phyloP scores from a whole-genome alignment of 2,797 vertebrate species.

The Aplochiton taeniatus region DNA sequence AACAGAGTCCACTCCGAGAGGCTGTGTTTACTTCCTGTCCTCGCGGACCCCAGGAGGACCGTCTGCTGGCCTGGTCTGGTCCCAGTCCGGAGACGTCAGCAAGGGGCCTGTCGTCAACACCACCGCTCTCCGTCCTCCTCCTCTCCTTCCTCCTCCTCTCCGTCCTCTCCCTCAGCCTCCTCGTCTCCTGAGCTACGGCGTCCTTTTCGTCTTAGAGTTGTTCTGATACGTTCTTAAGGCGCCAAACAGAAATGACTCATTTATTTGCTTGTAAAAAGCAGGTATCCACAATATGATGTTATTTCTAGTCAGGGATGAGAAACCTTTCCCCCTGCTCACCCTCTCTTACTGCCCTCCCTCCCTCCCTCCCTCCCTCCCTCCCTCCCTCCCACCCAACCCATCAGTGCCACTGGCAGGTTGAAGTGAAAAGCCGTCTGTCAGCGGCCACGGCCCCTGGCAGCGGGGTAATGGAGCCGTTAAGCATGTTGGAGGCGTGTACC shows the following conservation, averaged over 20 bases:
- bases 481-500: constrained; percentile 55
- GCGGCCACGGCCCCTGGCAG: constrained; percentile 35
- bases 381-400: constrained; percentile 4
- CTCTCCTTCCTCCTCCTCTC: background rate
- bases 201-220: too few relatives aligned
- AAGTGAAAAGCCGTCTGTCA: constrained; percentile 56
- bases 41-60: constrained; percentile 3
- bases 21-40: constrained; percentile 19
- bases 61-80: constrained; percentile 25
- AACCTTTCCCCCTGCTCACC: background rate
- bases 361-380: constrained; percentile 16
- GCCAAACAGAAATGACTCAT: too few relatives aligned
- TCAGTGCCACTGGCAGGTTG: constrained; percentile 43
- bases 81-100: constrained; percentile 28
- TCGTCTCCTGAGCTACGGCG: too few relatives aligned
- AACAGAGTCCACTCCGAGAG: background rate
- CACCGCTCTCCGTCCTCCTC: background rate
- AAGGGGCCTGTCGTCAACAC: constrained; percentile 14
- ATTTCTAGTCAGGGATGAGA: too few relatives aligned
- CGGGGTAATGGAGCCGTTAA: constrained; percentile 58
- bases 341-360: constrained; percentile 14
- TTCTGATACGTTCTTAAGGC: too few relatives aligned
- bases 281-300: background rate
- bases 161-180: background rate
- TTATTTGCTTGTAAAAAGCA: too few relatives aligned